phyloP scores from a whole-genome alignment of 2,797 vertebrate genomes.

The Cottoperca gobio region DNA sequence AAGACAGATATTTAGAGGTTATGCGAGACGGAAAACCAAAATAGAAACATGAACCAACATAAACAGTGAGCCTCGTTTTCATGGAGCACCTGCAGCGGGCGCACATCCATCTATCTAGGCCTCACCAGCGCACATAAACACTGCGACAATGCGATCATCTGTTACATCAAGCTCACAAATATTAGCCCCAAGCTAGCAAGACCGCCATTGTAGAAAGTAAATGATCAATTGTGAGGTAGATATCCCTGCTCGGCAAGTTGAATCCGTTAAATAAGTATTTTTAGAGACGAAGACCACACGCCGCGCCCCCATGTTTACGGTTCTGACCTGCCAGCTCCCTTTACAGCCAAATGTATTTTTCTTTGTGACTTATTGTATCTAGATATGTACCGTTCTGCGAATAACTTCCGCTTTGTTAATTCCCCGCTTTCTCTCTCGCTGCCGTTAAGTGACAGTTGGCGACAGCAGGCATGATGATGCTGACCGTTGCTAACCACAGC shows the following conservation, averaged over 20 bases:
- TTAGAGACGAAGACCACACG: conserved; percentile 9
- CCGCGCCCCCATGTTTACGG: conserved; percentile 8
- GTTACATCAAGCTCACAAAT: background rate
- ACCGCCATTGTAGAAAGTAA: background rate
- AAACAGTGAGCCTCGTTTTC: conserved; percentile 13
- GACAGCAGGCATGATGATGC: background rate
- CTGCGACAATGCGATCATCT: conserved; percentile 60
- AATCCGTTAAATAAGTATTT: background rate
- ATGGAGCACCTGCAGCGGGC: conserved; percentile 34
- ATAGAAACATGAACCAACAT: conserved; percentile 12
- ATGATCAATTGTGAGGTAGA: accelerated
- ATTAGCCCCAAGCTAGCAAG: background rate
- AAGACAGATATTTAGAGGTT: background rate
- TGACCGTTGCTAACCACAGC: conserved; percentile 17
- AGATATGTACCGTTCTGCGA: accelerated
- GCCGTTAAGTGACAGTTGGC: background rate
- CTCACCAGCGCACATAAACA: conserved; percentile 52
- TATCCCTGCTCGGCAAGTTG: conserved; percentile 23
- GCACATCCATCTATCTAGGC: conserved; percentile 48
- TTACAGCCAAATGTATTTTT: background rate
- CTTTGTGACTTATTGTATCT: accelerated
- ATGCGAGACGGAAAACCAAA: conserved; percentile 15
- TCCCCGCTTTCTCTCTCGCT: background rate
- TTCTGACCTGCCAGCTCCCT: background rate
- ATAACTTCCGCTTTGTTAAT: background rate